phyloP scores from a whole-genome alignment of 2,113 vertebrate species.

The Gila orcuttii region DNA sequence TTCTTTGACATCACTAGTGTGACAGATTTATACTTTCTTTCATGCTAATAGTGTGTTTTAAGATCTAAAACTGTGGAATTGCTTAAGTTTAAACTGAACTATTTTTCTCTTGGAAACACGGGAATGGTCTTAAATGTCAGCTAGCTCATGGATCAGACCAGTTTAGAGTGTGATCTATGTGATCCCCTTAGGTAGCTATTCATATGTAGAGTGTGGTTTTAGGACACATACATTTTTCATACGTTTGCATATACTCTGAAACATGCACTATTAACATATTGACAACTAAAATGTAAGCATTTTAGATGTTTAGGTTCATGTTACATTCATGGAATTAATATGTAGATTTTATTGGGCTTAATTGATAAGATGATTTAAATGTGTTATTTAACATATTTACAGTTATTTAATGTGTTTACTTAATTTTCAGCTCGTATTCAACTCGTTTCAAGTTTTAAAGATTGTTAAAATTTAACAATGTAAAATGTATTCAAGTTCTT shows the following conservation, averaged over 20 bases:
- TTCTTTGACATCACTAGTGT: slow-evolving; percentile 49
- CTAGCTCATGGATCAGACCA: background rate
- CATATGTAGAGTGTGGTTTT: background rate
- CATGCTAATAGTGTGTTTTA: background rate
- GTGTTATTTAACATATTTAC: too few species aligned
- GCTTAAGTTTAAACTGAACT: background rate
- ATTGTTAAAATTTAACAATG: too few species aligned
- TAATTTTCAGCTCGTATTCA: too few species aligned
- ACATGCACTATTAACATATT: background rate
- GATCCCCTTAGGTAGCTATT: background rate
- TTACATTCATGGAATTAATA: background rate
- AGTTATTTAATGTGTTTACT: too few species aligned
- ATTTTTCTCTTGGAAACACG: background rate
- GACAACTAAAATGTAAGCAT: background rate
- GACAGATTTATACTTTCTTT: slow-evolving; percentile 26
- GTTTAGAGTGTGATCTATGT: background rate
- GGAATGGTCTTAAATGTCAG: background rate
- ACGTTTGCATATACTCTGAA: background rate
- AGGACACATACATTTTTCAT: background rate
- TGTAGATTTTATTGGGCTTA: background rate
- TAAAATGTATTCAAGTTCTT: too few species aligned
- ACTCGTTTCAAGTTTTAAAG: too few species aligned
- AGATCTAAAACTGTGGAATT: background rate
- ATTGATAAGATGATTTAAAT: background rate
- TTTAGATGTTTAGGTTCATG: background rate